These are phyloP conservation scores for Notiomystis cincta DNA, from an alignment of 2,113 vertebrate species.

Conservation along the genomic window DNA sequence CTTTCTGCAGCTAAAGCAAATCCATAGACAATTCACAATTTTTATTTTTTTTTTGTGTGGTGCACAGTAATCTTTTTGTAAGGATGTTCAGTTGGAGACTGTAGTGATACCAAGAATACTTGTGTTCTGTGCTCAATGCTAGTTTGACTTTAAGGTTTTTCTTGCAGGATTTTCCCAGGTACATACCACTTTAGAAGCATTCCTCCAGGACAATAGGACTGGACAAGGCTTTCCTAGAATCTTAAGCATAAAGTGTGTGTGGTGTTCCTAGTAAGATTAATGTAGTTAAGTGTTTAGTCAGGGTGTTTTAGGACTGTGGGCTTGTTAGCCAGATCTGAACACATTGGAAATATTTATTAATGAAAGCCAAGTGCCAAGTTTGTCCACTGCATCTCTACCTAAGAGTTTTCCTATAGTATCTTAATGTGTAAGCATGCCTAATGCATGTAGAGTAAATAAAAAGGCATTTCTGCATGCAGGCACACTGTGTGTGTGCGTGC, in stretches of 20 bases:
- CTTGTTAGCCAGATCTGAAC: neutral
- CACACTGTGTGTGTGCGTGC: neutral
- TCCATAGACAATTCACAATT: constrained; percentile 66
- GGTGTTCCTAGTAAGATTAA: neutral
- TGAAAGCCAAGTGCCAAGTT: neutral
- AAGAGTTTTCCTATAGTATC: neutral
- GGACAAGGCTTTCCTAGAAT: neutral
- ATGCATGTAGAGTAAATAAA: neutral
- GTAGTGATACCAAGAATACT: neutral
- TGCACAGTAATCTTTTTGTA: constrained; percentile 36
- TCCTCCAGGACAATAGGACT: neutral
- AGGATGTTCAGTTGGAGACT: constrained; percentile 31
- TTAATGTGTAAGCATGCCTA: neutral
- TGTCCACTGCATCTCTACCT: neutral
- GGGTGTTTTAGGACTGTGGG: neutral
- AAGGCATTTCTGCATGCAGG: constrained; percentile 14
- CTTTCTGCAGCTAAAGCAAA: constrained; percentile 71
- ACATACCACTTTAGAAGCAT: neutral
- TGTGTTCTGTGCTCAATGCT: neutral
- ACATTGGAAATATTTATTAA: neutral
- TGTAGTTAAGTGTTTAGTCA: neutral
- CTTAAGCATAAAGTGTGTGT: neutral
- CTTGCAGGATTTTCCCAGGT: neutral
- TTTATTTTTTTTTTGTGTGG: constrained; percentile 30
- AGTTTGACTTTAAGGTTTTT: constrained; percentile 3